Evolutionary conservation across 2,888 invertebrate genomes (phyloP).

Genomic region (Agrilus biguttatus): DNA sequence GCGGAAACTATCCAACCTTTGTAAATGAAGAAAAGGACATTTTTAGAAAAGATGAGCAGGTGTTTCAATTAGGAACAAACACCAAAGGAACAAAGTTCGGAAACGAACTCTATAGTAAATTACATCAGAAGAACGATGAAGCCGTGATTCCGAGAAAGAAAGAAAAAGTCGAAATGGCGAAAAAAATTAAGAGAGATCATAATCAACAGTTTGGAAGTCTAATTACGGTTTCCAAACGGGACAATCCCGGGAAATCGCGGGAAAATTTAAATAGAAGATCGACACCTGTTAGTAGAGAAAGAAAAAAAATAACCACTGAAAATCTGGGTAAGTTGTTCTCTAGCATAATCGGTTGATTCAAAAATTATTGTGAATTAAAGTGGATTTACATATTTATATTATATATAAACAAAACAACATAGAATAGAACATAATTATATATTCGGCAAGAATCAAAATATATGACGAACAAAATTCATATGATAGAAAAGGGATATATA

Average conservation of each 20-base stretch:
- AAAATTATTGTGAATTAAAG: too few relatives aligned
- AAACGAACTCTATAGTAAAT: too few relatives aligned
- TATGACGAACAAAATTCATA: too few relatives aligned
- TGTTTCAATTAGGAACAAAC: neutral
- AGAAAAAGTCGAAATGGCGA: conserved; percentile 33
- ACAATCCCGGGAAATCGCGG: conserved; percentile 18
- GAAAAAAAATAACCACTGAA: conserved; percentile 30
- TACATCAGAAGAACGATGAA: conserved; percentile 26
- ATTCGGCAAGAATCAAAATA: too few relatives aligned
- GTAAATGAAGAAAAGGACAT: too few relatives aligned
- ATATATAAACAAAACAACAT: too few relatives aligned
- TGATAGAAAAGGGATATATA: too few relatives aligned
- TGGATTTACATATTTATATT: too few relatives aligned
- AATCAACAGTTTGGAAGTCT: conserved; percentile 29
- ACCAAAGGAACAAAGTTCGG: neutral
- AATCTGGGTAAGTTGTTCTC: conserved; percentile 24
- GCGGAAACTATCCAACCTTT: too few relatives aligned
- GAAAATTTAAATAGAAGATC: conserved; percentile 26
- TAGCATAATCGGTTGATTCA: neutral
- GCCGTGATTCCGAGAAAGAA: conserved; percentile 35
- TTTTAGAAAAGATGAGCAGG: too few relatives aligned
- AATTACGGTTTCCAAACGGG: conserved; percentile 26
- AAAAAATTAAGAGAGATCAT: conserved; percentile 28
- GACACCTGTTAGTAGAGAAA: conserved; percentile 29
- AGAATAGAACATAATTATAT: too few relatives aligned